phyloP scores from a whole-genome alignment of 2,797 vertebrate genomes.

The Macrochelys suwanniensis region DNA sequence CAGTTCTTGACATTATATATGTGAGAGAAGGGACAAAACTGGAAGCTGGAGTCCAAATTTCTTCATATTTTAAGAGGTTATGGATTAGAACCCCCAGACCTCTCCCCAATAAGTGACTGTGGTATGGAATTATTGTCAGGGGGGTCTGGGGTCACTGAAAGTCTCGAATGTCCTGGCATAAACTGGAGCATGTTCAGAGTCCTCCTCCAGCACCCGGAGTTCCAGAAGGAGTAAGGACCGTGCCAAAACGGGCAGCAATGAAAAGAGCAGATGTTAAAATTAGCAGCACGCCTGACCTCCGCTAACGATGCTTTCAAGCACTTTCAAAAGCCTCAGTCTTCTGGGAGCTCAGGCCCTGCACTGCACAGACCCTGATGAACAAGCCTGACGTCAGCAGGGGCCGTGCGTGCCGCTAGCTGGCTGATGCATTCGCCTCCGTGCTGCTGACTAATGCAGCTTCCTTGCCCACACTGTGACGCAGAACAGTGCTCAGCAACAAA shows the following conservation, averaged over 20 bases:
- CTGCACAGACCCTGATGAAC: not conserved
- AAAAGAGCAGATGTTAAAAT: not conserved
- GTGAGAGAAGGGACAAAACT: not conserved
- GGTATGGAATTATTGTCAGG: not conserved
- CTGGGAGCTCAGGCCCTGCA: not conserved
- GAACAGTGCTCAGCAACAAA: not conserved
- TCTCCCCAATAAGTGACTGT: not conserved
- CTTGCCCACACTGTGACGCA: not conserved
- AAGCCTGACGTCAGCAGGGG: not conserved
- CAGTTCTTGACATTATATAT: not conserved
- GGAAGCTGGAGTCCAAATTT: not conserved
- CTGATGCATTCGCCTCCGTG: not conserved
- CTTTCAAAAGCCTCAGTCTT: not conserved
- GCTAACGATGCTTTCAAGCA: not conserved
- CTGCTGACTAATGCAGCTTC: not conserved
- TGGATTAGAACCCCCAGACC: not conserved
- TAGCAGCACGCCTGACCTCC: not conserved
- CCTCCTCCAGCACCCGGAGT: not conserved
- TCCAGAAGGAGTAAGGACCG: not conserved
- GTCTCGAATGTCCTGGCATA: not conserved
- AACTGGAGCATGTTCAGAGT: not conserved
- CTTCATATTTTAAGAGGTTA: not conserved
- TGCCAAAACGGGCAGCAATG: not conserved
- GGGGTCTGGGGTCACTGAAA: not conserved
- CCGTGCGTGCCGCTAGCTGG: not conserved